These are phyloP conservation scores for Cairina moschata DNA, from an alignment of 2,113 vertebrate species.

Conservation along the genomic window DNA sequence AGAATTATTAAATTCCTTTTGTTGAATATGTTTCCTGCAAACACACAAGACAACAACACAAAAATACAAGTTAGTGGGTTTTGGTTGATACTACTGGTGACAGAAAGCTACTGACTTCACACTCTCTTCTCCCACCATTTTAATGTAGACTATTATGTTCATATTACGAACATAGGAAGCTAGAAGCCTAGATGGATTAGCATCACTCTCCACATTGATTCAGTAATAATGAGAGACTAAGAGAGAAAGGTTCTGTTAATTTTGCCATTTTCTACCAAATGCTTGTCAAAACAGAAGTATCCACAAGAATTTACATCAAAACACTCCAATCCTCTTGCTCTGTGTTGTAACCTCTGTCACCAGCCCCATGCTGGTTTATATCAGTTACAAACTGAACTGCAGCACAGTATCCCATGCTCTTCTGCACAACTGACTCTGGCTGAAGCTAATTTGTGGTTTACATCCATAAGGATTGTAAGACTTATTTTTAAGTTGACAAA, in stretches of 20 bases:
- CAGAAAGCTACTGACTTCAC: not conserved
- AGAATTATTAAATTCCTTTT: not conserved
- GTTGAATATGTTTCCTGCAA: not conserved
- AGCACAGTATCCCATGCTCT: not conserved
- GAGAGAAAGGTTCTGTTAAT: not conserved
- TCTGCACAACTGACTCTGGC: not conserved
- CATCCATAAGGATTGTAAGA: not conserved
- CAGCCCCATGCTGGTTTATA: not conserved
- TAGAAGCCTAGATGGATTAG: not conserved
- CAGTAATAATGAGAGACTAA: not conserved
- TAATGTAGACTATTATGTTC: not conserved
- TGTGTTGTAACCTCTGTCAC: not conserved
- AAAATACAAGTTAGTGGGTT: not conserved
- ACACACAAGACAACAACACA: not conserved
- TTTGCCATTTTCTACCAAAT: not conserved
- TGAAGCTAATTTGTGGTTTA: not conserved
- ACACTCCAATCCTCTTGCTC: not conserved
- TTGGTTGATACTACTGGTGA: not conserved
- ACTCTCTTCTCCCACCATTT: not conserved
- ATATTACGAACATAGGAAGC: not conserved
- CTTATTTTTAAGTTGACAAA: not conserved
- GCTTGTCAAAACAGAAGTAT: not conserved
- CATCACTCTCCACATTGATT: not conserved
- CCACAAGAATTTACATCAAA: not conserved
- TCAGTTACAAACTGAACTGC: not conserved